Base-by-base conservation (phyloP, 2,113 vertebrate genomes). In the Erythrolamprus reginae region DNA sequence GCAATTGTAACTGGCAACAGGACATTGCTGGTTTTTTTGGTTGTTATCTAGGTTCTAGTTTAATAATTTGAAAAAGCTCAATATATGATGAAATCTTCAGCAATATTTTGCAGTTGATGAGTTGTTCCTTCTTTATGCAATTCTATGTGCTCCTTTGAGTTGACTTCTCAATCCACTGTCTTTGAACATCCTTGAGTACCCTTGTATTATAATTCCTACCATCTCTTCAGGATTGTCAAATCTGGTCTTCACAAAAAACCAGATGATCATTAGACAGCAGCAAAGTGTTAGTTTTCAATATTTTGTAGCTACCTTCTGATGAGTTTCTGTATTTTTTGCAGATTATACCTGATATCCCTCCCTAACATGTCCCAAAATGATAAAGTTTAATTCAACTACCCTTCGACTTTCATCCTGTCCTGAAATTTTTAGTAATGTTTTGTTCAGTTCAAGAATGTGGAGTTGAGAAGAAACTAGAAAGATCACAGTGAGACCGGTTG, bases 1-100 rank as follows among this genome's bases (percentile, higher is more conserved):
- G 65, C 92, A 28, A 89, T 8, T 94, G 48, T 93, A 93, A 91
- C 9, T 88, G 88, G 91, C 77, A 94, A 94, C 94, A 94, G 92
- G 94, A 52, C 19, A 92, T 38, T 87, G 84, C 90, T 38, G 24
- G 10, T 38, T 88, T 88, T n/a, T n/a, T n/a, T n/a, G n/a, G n/a
- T n/a, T n/a, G n/a, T n/a, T n/a, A n/a, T n/a, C n/a, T 92, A 92
- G 82, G 53, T 93, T 50, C 83, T 93, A 88, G 48, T 95, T 90
- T 90, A 91, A 51, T 83, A 90, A 93, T 89, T 93, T 61, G 0
- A 0, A 56, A 77, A 91, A 77, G 24, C 1, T 0, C 0, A 53
- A 23, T 10, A 91, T 92, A 85, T 89, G n/a, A 89, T 91, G 55
- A 77, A 45, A 85, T 85, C 15, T 17, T 82, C 86, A 85, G 33